Evolutionary conservation across 2,113 vertebrate species (phyloP), one percentile per base, ranked within the genome.

Genomic region (Hyperopisus bebe): DNA sequence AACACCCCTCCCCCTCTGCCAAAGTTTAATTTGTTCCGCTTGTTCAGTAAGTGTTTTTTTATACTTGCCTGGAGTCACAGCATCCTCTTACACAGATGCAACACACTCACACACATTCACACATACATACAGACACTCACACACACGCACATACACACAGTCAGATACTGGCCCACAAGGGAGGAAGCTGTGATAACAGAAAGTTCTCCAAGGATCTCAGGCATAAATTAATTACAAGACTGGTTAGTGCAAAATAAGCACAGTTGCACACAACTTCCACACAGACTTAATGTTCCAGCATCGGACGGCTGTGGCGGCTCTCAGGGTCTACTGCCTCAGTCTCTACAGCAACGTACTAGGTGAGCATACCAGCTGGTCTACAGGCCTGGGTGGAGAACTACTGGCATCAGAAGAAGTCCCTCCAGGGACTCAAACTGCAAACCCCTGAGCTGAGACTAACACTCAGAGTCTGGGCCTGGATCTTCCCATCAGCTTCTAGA

Each of bases 181-280:
- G 35, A 87, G 8, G 86, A 44, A 87, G 27, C 27, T 58, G 51
- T 87, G n/a, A 86, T 51, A 53, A 31, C 85, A 86, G 13, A 47
- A 31, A 42, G 27, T 87, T 87, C 86, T 50, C 51, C 53, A 39
- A 58, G 86, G 86, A 58, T 58, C 7, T 3, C 86, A 86, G 5
- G 31, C 86, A 87, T 50, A 51, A 87, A 87, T 58, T 55, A 87
- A 87, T 87, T 87, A 62, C 31, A 39, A 87, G 7, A 53, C 21
- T 11, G 19, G 31, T 15, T 24, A 58, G 51, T 13, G 27, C 51
- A 58, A 58, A 55, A 87, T 87, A 58, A 87, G 51, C 86, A 87
- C 48, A 55, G 19, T 55, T n/a, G 27, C 51, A 55, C 50, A 10
- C 35, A 44, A 24, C 77, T 44, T 82, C 42, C 77, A 44, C 31